Base-by-base conservation (phyloP, 2,888 invertebrate species). In the Xanthorhoe spadicearia region DNA sequence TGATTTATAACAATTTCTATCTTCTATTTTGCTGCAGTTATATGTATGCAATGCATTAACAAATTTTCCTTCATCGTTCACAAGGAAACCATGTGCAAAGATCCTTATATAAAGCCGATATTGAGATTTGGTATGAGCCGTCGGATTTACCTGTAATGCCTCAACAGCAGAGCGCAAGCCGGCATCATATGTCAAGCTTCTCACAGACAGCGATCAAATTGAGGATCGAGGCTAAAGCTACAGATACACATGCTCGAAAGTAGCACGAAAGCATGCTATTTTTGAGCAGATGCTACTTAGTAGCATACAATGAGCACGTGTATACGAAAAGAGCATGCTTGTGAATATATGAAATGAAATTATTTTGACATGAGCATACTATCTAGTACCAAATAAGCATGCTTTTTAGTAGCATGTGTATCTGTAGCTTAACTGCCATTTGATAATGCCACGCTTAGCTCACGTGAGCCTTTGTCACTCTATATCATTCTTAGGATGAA, bases 121-220 rank as follows among this genome's bases (percentile, higher is more conserved):
- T 54, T 56, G 48, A 70, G 70, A 67, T 35, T 17, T 53, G 53
- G 35, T 69, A 49, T 50, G 50, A 57, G 43, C 54, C 32, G 17
- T 58, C 15, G 51, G 62, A 55, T 66, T 66, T 58, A 66, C 64
- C 66, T 58, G 58, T 69, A 71, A 71, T 74, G 71, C 73, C 69
- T 73, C 68, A 71, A 57, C 61, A 69, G 68, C 64, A 74, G 66
- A 72, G 72, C 64, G 74, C 74, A 69, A 74, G 74, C 72, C 72
- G 65, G 73, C 76, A 82, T 85, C 83, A 85, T 84, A 81, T 80
- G 84, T 86, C 87, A 86, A 77, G 87, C 85, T 84, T 78, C 80
- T 74, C 81, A 74, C 79, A 80, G 85, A 83, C 85, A 82, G 79
- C 85, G 79, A 84, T 87, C 85, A 85, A 85, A 86, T 83, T 81